A percentile compares a stretch with the other conserved stretches of the same genome.
Conservation (phyloP, 2,113 vertebrate genomes). For the Furnarius figulus region DNA sequence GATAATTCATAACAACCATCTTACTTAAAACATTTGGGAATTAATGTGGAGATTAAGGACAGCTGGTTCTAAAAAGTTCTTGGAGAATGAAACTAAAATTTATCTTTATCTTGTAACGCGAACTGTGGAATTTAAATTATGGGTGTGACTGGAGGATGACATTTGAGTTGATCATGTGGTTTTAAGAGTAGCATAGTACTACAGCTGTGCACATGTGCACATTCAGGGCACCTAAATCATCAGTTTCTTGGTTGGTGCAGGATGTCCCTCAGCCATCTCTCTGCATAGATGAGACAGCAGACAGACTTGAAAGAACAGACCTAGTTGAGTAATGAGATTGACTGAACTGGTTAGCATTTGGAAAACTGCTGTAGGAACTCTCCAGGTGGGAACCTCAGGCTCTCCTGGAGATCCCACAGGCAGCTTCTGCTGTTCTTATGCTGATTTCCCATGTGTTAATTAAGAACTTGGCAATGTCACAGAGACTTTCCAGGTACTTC, state of each 20-base stretch:
- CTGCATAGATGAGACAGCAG: neutral
- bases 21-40: neutral
- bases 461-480: neutral
- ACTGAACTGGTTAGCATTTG: neutral
- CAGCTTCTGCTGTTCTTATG: neutral
- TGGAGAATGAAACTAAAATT: neutral
- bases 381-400: neutral
- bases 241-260: neutral
- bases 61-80: neutral
- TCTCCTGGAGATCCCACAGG: neutral
- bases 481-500: neutral
- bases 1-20: neutral
- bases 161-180: neutral
- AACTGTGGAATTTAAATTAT: neutral
- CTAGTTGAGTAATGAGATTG: neutral
- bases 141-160: neutral
- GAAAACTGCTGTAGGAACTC: neutral
- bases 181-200: neutral
- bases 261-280: neutral
- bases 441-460: accelerated
- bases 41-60: neutral
- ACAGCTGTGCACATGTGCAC: neutral
- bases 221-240: neutral
- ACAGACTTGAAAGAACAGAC: neutral
- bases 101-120: neutral